Evolutionary conservation across 2,888 invertebrate species (phyloP), one percentile per base, ranked within the genome.

Genomic region (Zhengitettix transpicula): DNA sequence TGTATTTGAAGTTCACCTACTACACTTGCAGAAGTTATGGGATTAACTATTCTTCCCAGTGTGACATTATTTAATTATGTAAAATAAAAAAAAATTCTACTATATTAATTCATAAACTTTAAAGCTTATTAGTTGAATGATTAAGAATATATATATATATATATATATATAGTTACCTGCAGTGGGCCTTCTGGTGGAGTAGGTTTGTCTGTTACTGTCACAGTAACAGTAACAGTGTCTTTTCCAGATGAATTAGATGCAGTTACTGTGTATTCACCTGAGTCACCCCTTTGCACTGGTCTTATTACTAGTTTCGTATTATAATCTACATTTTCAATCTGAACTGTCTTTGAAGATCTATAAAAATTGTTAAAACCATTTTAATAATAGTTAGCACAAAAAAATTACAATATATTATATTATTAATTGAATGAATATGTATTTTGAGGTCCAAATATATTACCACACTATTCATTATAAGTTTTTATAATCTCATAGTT

Each of bases 231-330:
- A 44, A 90, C 92, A 12, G 81, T 79, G 67, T 94, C 93, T 69
- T 85, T 88, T 66, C 94, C 94, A 54, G 91, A 91, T 59, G 85
- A 86, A 72, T 94, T 94, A 62, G 84, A 82, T 0, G 93, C 93
- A 0, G 84, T 85, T 52, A 94, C 85, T 17, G 85, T 85, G 72
- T 92, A 94, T 72, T 91, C 89, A 40, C 93, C 94, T 56, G 86
- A 85, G 73, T 94, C 91, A 62, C 82, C 85, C 1, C 93, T 80
- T 42, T 82, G 77, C 0, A 87, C 86, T 8, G 91, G 92, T 17
- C 93, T 78, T 64, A 94, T 81, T 15, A 85, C 84, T 61, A 94
- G 74, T 75, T 92, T 93, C 0, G 91, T 91, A 73, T 85, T 90
- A 76, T 93, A 92, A 60, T 92, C 90, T 0, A 85, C 83, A 66